These are phyloP conservation scores for Globia sparganii DNA, from an alignment of 2,888 invertebrate genomes.

Conservation along the genomic window DNA sequence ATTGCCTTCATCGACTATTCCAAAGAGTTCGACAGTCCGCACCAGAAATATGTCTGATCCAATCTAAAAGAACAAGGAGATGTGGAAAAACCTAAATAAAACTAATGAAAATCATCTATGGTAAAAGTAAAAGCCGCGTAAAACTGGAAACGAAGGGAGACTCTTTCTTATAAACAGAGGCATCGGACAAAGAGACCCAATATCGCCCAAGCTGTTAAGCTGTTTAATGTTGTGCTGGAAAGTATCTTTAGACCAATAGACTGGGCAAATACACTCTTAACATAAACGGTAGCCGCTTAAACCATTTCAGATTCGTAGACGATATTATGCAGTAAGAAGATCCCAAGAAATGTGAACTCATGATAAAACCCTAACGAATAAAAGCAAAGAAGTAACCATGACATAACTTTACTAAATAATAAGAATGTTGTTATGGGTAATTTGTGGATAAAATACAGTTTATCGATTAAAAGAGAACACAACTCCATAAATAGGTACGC, in stretches of 20 bases:
- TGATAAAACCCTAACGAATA: background rate
- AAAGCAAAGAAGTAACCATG: background rate
- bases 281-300: background rate
- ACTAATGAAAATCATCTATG: background rate
- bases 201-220: background rate
- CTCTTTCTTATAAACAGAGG: background rate
- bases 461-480: background rate
- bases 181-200: background rate
- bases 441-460: background rate
- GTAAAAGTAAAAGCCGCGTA: background rate
- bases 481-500: background rate
- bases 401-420: background rate
- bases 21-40: background rate
- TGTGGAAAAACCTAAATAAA: background rate
- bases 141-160: background rate
- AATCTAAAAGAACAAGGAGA: background rate
- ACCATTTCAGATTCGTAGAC: background rate
- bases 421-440: background rate
- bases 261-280: background rate
- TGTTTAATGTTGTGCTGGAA: background rate
- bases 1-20: background rate
- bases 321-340: too few species aligned
- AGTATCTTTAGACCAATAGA: background rate
- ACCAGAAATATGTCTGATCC: background rate
- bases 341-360: background rate